Percentiles rank a stretch among this genome's conserved stretches.
Evolutionary conservation across 2,888 invertebrate species (phyloP).

Genomic region (Drosophila meridionalis): DNA sequence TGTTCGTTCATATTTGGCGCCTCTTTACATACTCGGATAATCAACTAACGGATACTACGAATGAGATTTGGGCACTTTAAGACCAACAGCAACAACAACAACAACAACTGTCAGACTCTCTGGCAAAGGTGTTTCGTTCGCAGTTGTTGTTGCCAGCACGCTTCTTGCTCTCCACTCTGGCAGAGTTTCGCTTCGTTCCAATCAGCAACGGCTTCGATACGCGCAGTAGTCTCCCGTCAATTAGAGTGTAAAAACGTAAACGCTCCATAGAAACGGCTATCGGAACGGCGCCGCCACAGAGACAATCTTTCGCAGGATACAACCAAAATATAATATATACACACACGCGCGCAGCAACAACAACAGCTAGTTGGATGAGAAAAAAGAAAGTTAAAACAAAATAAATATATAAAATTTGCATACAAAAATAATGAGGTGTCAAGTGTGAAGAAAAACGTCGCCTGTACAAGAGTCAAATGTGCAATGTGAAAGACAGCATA

Average conservation of each 20-base stretch:
- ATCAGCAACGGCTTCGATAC: conserved; percentile 54
- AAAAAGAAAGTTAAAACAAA: conserved; percentile 37
- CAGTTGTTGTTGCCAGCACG: conserved; percentile 11
- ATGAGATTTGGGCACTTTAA: conserved; percentile 34
- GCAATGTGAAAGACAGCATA: conserved; percentile 68
- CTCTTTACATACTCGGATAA: conserved; percentile 60
- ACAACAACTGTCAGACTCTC: conserved; percentile 20
- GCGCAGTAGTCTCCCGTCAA: conserved; percentile 83
- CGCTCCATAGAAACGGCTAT: conserved; percentile 64
- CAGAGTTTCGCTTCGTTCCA: conserved; percentile 52
- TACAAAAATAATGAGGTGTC: conserved; percentile 23
- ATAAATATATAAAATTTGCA: conserved; percentile 36
- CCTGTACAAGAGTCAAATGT: conserved; percentile 40
- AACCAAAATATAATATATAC: conserved; percentile 75
- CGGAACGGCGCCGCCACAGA: conserved; percentile 66
- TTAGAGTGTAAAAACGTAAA: conserved; percentile 79
- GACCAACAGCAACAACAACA: conserved; percentile 8
- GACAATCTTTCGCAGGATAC: conserved; percentile 76
- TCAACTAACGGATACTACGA: conserved; percentile 54
- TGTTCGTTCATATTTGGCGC: conserved; percentile 61
- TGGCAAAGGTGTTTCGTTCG: conserved; percentile 7
- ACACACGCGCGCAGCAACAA: conserved; percentile 41
- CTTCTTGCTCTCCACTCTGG: conserved; percentile 18
- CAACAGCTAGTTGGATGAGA: conserved; percentile 34
- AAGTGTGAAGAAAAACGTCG: conserved; percentile 24